phyloP scores from a whole-genome alignment of 2,797 vertebrate species.

The Lacerta viridis region DNA sequence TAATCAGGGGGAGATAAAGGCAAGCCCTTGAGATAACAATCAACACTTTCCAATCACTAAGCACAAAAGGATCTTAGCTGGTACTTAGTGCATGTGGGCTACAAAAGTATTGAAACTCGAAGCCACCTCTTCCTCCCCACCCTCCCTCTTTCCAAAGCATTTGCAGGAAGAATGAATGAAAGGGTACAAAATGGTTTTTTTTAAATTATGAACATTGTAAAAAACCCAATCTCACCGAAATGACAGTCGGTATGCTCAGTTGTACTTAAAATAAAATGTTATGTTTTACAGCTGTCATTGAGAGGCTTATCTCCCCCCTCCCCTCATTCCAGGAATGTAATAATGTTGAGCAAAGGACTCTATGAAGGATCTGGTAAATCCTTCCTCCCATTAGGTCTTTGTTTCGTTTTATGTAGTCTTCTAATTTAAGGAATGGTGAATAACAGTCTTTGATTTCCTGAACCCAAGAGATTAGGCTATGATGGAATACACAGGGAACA shows the following conservation, averaged over 20 bases:
- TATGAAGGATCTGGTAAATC: neutral
- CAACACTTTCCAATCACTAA: slow-evolving; percentile 26
- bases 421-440: neutral
- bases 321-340: slow-evolving; percentile 36
- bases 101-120: slow-evolving; percentile 6
- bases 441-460: neutral
- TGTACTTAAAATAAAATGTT: slow-evolving; percentile 50
- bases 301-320: slow-evolving; percentile 43
- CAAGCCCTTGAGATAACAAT: slow-evolving; percentile 34
- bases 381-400: too few relatives aligned
- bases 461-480: neutral
- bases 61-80: neutral
- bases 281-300: slow-evolving; percentile 63
- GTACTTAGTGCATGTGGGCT: neutral
- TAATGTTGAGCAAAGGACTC: slow-evolving; percentile 5
- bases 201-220: slow-evolving; percentile 59
- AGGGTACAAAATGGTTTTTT: slow-evolving; percentile 8
- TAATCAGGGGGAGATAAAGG: slow-evolving; percentile 38
- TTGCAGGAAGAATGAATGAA: slow-evolving; percentile 37
- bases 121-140: neutral
- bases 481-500: neutral
- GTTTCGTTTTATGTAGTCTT: slow-evolving; percentile 1
- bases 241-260: slow-evolving; percentile 46
- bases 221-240: slow-evolving; percentile 46
- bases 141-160: neutral